phyloP scores from a whole-genome alignment of 2,797 vertebrate genomes.

The Myotis pilosus region DNA sequence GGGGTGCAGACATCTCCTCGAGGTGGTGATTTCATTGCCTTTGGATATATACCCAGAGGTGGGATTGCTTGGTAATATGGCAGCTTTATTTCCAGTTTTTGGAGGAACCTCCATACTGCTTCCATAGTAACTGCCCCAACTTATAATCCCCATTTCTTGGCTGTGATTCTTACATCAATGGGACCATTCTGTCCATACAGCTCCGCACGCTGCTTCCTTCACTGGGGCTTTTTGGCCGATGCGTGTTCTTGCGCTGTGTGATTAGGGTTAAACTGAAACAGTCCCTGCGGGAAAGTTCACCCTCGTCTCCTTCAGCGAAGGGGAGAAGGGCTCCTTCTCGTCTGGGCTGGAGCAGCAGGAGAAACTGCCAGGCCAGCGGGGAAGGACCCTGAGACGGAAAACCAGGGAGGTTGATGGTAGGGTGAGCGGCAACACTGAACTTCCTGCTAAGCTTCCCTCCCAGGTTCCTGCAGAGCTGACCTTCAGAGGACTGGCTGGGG shows the following conservation, averaged over 20 bases:
- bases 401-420: fast-evolving
- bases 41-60: neutral
- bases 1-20: neutral
- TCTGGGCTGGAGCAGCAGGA: neutral
- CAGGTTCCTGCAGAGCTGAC: neutral
- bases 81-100: neutral
- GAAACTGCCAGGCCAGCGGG: neutral
- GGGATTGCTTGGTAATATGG: neutral
- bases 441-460: neutral
- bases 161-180: neutral
- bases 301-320: no score
- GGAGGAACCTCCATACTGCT: neutral
- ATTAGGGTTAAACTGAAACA: neutral
- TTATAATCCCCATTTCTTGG: neutral
- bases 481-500: fast-evolving
- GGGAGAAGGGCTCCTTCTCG: neutral
- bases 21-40: neutral
- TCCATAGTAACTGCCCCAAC: neutral
- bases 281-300: neutral
- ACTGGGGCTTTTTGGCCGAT: neutral
- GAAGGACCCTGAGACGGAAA: neutral
- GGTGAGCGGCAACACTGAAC: fast-evolving
- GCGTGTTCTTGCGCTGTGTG: no score
- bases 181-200: fast-evolving
- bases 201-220: neutral